Base-by-base conservation (phyloP, 2,888 invertebrate genomes). In the Ophion costatus region DNA sequence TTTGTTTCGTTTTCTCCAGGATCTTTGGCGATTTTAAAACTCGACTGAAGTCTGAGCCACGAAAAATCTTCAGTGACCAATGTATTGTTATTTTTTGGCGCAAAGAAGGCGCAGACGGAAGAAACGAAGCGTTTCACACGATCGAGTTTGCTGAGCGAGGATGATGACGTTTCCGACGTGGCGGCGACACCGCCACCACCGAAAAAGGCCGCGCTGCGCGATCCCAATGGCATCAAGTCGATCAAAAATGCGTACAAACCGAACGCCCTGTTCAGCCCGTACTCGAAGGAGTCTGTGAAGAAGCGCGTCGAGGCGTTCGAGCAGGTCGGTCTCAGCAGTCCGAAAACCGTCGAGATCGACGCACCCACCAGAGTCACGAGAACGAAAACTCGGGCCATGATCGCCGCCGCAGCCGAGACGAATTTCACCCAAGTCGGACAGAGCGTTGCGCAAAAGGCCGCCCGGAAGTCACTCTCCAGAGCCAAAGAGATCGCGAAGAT, bases 271-370 rank as follows among this genome's bases (percentile, higher is more conserved):
- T 95, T 94, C 85, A 96, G 95, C 93, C 95, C 96, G 1, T 95
- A 94, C 83, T 94, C 94, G 7, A 95, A 95, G 83, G 95, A 95
- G 87, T 93, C 95, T 0, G 95, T 95, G 2, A 95, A 95, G 88
- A 95, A 95, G 70, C 95, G 95, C 86, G 95, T 95, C 0, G 95
- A 95, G 83, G 95, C 95, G 45, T 95, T 95, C 77, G 95, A 95
- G 87, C 95, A 95, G 86, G 91, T 94, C 87, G 95, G 94, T 0
- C 84, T 89, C 22, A 94, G 94, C 84, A 92, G 90, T 87, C 93
- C 93, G 0, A 90, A 90, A 17, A 33, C 86, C 38, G 64, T 80
- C 14, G 87, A 89, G 1, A 64, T 89, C 1, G 90, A 91, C n/a
- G 82, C 84, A 11, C 90, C 90, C 1, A 92, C 94, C 0, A 92